Percentiles rank a stretch among this genome's conserved stretches.
phyloP scores from a whole-genome alignment of 2,113 vertebrate species.

The Coturnix japonica region DNA sequence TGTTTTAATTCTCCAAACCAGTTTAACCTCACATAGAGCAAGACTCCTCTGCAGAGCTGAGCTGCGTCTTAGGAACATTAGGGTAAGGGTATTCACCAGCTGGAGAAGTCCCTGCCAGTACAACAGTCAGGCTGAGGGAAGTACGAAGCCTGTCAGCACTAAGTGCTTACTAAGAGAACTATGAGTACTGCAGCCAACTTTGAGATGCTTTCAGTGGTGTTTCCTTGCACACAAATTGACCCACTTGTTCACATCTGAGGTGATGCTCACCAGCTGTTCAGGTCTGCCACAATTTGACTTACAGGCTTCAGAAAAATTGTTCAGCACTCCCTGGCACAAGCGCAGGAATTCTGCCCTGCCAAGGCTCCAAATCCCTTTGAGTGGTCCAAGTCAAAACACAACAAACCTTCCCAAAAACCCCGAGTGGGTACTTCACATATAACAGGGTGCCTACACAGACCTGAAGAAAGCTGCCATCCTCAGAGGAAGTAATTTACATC shows the following conservation, averaged over 20 bases:
- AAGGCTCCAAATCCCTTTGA: neutral
- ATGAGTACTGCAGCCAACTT: neutral
- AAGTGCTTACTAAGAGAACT: neutral
- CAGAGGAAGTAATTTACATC: neutral
- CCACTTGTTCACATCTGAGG: accelerated
- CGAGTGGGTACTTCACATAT: neutral
- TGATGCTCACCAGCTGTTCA: neutral
- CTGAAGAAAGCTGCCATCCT: neutral
- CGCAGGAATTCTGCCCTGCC: neutral
- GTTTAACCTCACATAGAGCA: neutral
- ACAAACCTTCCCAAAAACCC: neutral
- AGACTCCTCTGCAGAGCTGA: neutral
- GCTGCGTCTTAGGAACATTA: accelerated
- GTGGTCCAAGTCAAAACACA: neutral
- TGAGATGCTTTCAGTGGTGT: neutral
- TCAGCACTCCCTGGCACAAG: neutral
- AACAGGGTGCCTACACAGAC: neutral
- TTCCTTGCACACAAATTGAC: neutral
- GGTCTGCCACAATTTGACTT: neutral
- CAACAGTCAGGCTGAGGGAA: accelerated
- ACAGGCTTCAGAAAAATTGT: neutral
- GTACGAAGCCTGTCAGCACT: no score
- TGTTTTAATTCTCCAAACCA: neutral
- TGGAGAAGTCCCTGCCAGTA: neutral
- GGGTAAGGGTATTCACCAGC: neutral